phyloP scores from a whole-genome alignment of 2,797 vertebrate species.

The Pantherophis vulpinus region DNA sequence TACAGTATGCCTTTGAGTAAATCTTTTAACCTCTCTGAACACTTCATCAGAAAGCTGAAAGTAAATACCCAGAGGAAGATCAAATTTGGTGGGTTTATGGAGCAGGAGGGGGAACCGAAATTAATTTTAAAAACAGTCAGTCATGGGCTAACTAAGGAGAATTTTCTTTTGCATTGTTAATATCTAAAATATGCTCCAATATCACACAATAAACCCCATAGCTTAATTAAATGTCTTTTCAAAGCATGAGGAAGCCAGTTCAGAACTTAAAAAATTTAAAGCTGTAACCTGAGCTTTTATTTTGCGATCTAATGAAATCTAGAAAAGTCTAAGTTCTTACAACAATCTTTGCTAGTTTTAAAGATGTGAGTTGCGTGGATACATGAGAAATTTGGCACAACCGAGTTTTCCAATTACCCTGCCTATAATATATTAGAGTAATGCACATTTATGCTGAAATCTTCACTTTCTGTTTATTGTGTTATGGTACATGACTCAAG shows the following conservation, averaged over 20 bases:
- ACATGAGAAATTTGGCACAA: background rate
- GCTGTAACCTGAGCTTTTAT: background rate
- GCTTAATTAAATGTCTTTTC: background rate
- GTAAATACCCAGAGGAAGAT: background rate
- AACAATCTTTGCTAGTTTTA: background rate
- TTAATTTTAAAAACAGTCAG: conserved; percentile 1
- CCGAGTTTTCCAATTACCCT: background rate
- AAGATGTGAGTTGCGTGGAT: background rate
- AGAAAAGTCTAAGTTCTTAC: background rate
- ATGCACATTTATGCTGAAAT: background rate
- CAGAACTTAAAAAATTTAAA: background rate
- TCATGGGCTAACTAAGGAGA: background rate
- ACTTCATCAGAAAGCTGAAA: background rate
- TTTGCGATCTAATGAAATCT: background rate
- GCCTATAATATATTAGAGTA: background rate
- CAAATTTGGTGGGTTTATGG: background rate
- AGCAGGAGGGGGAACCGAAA: background rate
- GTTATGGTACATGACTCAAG: background rate
- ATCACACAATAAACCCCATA: background rate
- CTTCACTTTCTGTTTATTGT: background rate
- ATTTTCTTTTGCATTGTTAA: background rate
- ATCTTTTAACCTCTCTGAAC: background rate
- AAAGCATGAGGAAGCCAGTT: background rate
- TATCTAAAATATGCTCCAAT: background rate
- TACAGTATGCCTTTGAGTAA: background rate